phyloP scores from a whole-genome alignment of 2,888 invertebrate genomes.

The Venustoraphidia nigricollis region DNA sequence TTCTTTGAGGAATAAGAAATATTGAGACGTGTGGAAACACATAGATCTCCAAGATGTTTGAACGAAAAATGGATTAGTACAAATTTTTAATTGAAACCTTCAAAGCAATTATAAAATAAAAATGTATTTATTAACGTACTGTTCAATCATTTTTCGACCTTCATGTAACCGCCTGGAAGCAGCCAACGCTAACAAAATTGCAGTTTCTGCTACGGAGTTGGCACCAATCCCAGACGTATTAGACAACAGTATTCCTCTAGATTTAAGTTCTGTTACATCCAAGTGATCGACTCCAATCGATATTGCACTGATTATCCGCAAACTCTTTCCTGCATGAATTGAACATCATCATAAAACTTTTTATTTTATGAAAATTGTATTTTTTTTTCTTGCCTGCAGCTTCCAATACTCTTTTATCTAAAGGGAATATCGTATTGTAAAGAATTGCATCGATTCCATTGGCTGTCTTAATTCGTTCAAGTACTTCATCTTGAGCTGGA shows the following conservation, averaged over 20 bases:
- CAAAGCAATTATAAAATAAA: no score
- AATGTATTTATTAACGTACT: conserved; percentile 24
- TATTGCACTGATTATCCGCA: conserved; percentile 68
- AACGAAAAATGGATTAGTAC: no score
- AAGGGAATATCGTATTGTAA: conserved; percentile 34
- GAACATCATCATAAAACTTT: neutral
- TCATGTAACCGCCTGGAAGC: conserved; percentile 67
- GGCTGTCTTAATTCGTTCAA: no score
- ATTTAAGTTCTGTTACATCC: conserved; percentile 53
- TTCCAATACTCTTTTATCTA: conserved; percentile 28
- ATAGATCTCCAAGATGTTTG: no score
- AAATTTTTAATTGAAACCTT: no score
- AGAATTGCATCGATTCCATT: conserved; percentile 44
- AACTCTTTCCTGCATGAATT: conserved; percentile 24
- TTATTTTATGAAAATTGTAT: no score
- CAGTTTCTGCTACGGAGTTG: conserved; percentile 68
- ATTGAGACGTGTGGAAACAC: no score
- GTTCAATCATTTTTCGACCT: conserved; percentile 46
- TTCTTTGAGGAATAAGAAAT: no score
- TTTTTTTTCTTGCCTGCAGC: conserved; percentile 20
- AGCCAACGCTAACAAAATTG: conserved; percentile 58
- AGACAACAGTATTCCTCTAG: conserved; percentile 56
- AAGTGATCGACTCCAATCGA: conserved; percentile 80
- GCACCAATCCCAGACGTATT: conserved; percentile 64
- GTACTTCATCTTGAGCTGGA: no score